Conservation (phyloP, 1,140 invertebrate species). For the Piezodorus guildinii region DNA sequence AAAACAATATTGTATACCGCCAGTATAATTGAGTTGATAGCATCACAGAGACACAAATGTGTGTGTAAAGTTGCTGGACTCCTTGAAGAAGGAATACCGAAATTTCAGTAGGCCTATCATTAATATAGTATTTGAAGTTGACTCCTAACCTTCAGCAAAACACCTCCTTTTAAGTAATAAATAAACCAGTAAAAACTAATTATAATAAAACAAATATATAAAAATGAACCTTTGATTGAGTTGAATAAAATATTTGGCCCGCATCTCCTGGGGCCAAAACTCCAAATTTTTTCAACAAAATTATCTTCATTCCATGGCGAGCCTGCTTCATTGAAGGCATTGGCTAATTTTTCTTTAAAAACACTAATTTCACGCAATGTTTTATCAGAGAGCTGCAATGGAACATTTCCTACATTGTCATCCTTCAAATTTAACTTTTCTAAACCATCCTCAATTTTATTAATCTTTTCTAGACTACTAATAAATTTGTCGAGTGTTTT, state of each 20-base stretch:
- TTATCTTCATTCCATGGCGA: conserved; percentile 41
- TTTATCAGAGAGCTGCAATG: conserved; percentile 30
- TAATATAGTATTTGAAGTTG: too few species aligned
- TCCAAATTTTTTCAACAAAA: conserved; percentile 67
- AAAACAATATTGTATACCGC: too few species aligned
- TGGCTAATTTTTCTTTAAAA: conserved; percentile 52
- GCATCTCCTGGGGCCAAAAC: conserved; percentile 77
- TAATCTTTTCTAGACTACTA: conserved; percentile 28
- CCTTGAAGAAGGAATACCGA: too few species aligned
- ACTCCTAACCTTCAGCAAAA: too few species aligned
- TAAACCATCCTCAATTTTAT: background rate
- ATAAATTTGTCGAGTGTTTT: conserved; percentile 40
- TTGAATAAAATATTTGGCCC: conserved; percentile 84
- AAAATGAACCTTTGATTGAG: conserved; percentile 36
- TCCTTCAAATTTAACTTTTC: background rate
- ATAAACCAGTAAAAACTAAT: too few species aligned
- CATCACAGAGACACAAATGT: too few species aligned
- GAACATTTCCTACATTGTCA: background rate
- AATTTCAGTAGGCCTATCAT: too few species aligned
- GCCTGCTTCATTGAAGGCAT: conserved; percentile 46
- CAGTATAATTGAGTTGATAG: too few species aligned
- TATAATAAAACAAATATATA: too few species aligned
- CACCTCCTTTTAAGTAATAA: too few species aligned
- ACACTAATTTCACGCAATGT: conserved; percentile 43
- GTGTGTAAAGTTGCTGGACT: too few species aligned